A percentile compares a stretch with the other conserved stretches of the same genome.
Conservation (phyloP, 2,797 vertebrate species). For the Pangasius larnaudii region DNA sequence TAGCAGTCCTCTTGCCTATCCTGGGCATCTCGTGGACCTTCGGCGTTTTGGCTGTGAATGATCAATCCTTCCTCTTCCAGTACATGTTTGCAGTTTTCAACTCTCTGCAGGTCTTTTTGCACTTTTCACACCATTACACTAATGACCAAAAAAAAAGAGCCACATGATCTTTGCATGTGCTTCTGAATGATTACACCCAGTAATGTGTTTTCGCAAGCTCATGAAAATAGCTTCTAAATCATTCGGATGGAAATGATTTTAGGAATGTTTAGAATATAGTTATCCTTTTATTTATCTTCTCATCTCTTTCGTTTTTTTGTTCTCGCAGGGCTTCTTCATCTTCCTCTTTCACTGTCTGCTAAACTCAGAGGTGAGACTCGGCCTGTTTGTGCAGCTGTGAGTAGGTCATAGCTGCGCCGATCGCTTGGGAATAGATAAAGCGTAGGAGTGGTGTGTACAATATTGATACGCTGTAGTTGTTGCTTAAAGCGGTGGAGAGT, state of each 20-base stretch:
- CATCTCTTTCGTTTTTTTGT: slow-evolving; percentile 30
- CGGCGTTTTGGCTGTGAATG: slow-evolving; percentile 90
- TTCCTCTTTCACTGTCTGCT: slow-evolving; percentile 98
- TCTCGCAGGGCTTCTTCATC: slow-evolving; percentile 92
- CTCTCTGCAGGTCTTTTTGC: slow-evolving; percentile 86
- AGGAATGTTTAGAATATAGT: slow-evolving; percentile 15
- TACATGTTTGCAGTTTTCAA: slow-evolving; percentile 94
- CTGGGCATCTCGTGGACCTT: slow-evolving; percentile 97
- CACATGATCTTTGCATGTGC: not conserved
- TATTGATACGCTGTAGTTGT: not conserved
- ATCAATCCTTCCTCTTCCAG: slow-evolving; percentile 85
- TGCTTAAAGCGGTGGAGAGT: not conserved
- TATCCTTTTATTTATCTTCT: not conserved
- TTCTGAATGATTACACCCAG: slow-evolving; percentile 18
- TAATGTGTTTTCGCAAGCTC: slow-evolving; percentile 30
- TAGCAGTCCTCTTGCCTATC: slow-evolving; percentile 93
- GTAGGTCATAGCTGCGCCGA: slow-evolving; percentile 29
- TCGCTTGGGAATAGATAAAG: slow-evolving; percentile 21
- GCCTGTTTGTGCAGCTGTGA: slow-evolving; percentile 51
- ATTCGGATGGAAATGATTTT: not conserved
- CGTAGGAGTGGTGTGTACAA: not conserved
- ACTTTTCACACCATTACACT: slow-evolving; percentile 21
- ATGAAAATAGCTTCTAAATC: slow-evolving; percentile 24
- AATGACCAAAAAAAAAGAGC: not conserved
- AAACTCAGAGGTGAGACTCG: slow-evolving; percentile 91